Evolutionary conservation across 2,113 vertebrate species (phyloP).

Genomic region (Struthidea cinerea): DNA sequence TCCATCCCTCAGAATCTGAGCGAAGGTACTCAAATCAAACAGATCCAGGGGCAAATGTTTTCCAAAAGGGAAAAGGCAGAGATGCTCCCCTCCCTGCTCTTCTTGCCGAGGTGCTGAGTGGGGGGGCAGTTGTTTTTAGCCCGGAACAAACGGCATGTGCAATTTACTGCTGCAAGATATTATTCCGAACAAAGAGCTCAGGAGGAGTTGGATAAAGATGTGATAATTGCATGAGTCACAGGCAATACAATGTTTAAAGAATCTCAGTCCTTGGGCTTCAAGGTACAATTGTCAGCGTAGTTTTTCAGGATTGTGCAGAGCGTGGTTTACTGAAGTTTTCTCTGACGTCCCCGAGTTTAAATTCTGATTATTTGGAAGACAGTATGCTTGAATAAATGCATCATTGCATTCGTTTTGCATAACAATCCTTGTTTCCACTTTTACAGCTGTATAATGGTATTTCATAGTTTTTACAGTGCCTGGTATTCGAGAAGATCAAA

Average conservation of each 20-base stretch:
- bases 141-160: background rate
- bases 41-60: background rate
- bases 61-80: background rate
- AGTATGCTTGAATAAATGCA: background rate
- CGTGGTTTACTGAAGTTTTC: background rate
- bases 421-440: background rate
- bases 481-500: background rate
- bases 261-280: background rate
- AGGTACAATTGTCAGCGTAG: background rate
- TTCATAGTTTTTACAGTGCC: background rate
- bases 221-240: slow-evolving; percentile 1
- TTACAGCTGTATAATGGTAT: background rate
- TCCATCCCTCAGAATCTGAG: background rate
- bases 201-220: background rate
- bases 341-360: background rate
- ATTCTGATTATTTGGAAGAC: background rate
- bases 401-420: background rate
- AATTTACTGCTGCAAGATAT: background rate
- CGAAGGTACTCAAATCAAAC: background rate
- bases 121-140: background rate
- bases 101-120: background rate
- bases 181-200: background rate
- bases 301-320: background rate
- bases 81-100: background rate
- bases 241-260: background rate